Conservation (phyloP, 1,140 invertebrate genomes). For the Macrosteles quadrilineatus region DNA sequence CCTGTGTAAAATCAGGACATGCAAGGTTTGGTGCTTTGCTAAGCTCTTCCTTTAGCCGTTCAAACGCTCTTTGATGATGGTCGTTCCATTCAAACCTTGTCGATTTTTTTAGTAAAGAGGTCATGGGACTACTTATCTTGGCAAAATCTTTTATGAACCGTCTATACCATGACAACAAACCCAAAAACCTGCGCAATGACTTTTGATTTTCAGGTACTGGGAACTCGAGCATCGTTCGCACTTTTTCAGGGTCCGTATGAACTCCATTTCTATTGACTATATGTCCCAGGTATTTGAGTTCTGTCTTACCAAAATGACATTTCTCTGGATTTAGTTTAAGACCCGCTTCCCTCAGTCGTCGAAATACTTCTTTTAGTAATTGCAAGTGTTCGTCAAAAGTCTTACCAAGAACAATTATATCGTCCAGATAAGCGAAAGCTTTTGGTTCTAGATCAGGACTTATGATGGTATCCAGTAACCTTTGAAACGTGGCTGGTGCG, state of each 20-base stretch:
- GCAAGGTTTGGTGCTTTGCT: constrained; percentile 37
- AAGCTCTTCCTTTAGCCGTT: constrained; percentile 40
- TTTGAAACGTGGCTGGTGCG: constrained; percentile 43
- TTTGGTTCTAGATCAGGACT: constrained; percentile 23
- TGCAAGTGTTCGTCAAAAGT: constrained; percentile 42
- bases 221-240: constrained; percentile 45
- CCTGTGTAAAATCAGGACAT: constrained; percentile 41
- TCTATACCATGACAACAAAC: constrained; percentile 42
- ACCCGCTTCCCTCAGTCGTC: constrained; percentile 38
- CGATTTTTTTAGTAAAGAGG: constrained; percentile 42
- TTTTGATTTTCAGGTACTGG: constrained; percentile 39
- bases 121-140: constrained; percentile 43
- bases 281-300: constrained; percentile 48
- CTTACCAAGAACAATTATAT: constrained; percentile 41
- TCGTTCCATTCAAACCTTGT: constrained; percentile 34
- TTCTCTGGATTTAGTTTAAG: constrained; percentile 46
- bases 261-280: constrained; percentile 45
- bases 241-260: constrained; percentile 45
- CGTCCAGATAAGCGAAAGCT: constrained; percentile 43
- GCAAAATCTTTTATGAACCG: constrained; percentile 49
- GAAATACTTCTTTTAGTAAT: constrained; percentile 39
- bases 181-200: constrained; percentile 38
- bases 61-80: constrained; percentile 28
- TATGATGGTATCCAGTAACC: constrained; percentile 41
- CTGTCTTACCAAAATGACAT: constrained; percentile 44